These are phyloP conservation scores for Drosophila repletoides DNA, from an alignment of 1,140 invertebrate species.

Conservation along the genomic window DNA sequence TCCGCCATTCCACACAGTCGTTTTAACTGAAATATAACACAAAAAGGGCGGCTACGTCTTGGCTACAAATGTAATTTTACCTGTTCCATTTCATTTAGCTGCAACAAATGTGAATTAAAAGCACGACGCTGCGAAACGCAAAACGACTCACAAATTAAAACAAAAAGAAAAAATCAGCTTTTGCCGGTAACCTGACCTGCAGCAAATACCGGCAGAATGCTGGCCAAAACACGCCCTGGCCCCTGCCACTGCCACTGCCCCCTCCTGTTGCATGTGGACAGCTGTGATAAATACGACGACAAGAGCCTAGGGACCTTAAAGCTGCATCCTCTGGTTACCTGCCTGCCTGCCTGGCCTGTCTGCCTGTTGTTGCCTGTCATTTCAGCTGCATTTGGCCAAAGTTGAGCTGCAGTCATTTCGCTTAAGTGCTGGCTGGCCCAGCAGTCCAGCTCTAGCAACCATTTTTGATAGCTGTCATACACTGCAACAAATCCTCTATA, in stretches of 20 bases:
- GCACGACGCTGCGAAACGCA: constrained; percentile 4
- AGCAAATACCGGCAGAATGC: constrained; percentile 61
- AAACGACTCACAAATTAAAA: constrained; percentile 36
- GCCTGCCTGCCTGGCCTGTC: neutral
- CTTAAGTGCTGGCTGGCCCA: constrained; percentile 66
- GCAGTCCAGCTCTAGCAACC: constrained; percentile 24
- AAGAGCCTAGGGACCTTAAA: constrained; percentile 44
- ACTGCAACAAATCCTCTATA: constrained; percentile 28
- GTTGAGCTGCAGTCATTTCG: constrained; percentile 70
- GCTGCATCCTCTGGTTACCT: constrained; percentile 20
- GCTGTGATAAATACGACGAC: constrained; percentile 73
- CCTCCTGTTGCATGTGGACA: constrained; percentile 43
- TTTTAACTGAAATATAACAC: no score
- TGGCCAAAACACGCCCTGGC: constrained; percentile 26
- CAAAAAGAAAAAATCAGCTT: constrained; percentile 31
- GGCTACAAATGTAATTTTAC: constrained; percentile 39
- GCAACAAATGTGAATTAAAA: constrained; percentile 7
- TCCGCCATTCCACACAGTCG: no score
- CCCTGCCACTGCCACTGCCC: neutral
- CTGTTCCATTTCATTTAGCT: constrained; percentile 49
- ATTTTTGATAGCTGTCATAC: constrained; percentile 12
- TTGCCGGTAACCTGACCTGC: constrained; percentile 64
- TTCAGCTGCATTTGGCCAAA: constrained; percentile 73
- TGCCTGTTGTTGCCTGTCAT: constrained; percentile 53
- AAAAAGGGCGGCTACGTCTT: constrained; percentile 38